These are phyloP conservation scores for Crenuchus spilurus DNA, from an alignment of 2,797 vertebrate genomes.

Conservation along the genomic window DNA sequence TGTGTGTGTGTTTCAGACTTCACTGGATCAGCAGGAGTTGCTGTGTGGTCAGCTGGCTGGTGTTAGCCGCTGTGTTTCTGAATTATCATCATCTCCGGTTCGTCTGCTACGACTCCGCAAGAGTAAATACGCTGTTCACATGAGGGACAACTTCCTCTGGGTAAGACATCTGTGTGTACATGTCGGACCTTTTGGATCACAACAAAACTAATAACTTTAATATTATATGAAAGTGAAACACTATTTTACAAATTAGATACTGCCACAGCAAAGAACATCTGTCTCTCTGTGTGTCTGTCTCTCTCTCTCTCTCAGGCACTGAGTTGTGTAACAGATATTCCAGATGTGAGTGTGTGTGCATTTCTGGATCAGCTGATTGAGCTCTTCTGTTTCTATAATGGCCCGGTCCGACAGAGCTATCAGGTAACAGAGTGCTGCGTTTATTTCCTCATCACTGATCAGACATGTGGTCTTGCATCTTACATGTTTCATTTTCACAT, in stretches of 20 bases:
- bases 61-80: conserved; percentile 83
- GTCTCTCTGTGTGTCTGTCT: conserved; percentile 34
- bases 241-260: too few relatives aligned
- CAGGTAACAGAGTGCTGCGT: conserved; percentile 73
- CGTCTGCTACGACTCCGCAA: conserved; percentile 81
- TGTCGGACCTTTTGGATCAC: too few relatives aligned
- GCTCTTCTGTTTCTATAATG: conserved; percentile 90
- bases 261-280: too few relatives aligned
- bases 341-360: conserved; percentile 81
- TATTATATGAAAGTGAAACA: too few relatives aligned
- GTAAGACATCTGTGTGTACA: conserved; percentile 73
- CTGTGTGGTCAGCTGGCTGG: conserved; percentile 94
- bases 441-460: too few relatives aligned
- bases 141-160: conserved; percentile 89
- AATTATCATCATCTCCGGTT: conserved; percentile 82
- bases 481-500: too few relatives aligned
- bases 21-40: conserved; percentile 87
- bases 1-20: conserved; percentile 76
- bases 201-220: too few relatives aligned
- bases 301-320: conserved; percentile 77
- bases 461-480: too few relatives aligned
- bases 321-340: conserved; percentile 84
- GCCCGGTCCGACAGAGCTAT: conserved; percentile 82
- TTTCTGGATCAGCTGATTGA: conserved; percentile 87
- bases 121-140: conserved; percentile 85